Percentiles rank a stretch among this genome's conserved stretches.
These are phyloP conservation scores for Margaritifera margaritifera DNA, from an alignment of 2,888 invertebrate genomes.

Conservation along the genomic window DNA sequence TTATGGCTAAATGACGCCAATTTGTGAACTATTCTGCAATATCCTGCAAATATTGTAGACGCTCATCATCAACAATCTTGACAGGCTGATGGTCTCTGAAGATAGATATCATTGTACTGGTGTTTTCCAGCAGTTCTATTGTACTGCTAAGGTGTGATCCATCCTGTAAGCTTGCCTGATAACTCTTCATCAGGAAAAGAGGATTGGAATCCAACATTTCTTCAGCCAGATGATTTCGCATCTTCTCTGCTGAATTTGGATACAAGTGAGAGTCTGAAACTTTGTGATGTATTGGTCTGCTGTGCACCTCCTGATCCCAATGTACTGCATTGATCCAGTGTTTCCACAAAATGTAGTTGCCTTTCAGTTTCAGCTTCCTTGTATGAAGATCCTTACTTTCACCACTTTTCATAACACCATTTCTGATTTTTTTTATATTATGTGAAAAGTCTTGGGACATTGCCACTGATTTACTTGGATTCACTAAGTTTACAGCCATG, in stretches of 20 bases:
- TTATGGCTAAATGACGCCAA: constrained; percentile 9
- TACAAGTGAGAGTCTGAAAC: constrained; percentile 13
- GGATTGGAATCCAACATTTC: constrained; percentile 10
- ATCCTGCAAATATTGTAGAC: no score
- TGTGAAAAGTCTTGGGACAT: no score
- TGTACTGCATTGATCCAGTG: constrained; percentile 7
- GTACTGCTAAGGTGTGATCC: constrained; percentile 3
- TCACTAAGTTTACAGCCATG: no score
- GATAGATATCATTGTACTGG: constrained; percentile 8
- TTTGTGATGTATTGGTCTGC: no score
- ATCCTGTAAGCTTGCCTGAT: no score
- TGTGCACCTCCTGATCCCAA: background rate
- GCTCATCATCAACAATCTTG: background rate
- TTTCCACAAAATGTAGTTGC: constrained; percentile 15
- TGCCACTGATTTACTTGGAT: no score
- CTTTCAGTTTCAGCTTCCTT: constrained; percentile 4
- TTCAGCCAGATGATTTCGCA: constrained; percentile 20
- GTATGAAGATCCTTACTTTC: constrained; percentile 2
- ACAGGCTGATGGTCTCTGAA: constrained; percentile 10
- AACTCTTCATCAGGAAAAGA: constrained; percentile 9
- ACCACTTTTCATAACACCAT: no score
- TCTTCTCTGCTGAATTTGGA: constrained; percentile 14
- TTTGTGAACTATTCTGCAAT: constrained; percentile 9
- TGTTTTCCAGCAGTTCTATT: constrained; percentile 12
- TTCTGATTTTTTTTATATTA: constrained; percentile 19